Evolutionary conservation across 2,797 vertebrate species (phyloP), one percentile per base, ranked within the genome.

Genomic region (Cossypha polioptera): DNA sequence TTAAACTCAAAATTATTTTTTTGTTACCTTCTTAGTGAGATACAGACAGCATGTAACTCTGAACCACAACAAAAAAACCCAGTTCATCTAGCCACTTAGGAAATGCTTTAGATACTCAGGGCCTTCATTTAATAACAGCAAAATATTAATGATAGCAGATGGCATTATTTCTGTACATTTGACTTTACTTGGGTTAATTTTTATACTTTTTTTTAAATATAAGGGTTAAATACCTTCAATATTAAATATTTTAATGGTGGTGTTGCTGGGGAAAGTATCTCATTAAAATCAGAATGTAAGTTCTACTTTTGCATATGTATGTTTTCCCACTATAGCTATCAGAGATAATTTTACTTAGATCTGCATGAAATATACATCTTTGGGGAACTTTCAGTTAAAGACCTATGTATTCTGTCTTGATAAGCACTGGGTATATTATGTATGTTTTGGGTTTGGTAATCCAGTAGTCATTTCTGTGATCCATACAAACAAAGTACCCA

Each of bases 401-500:
- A 81, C 17, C 58, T 79, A 25, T 53, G 77, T 53, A 83, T 88
- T 93, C 57, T 94, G 59, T 86, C 93, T 86, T 72, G 85, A 82
- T 88, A 91, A 90, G 80, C 65, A 28, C 45, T 79, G 76, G 75
- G 61, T 74, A 31, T 26, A n/a, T 91, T 92, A 86, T 79, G 78
- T 48, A 86, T 97, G 96, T 97, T 97, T 97, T 92, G 95, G 95
- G 81, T 92, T 90, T 87, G 93, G 96, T 97, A 96, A 98, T 95
- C 91, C 95, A 79, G 89, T 95, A 95, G 95, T 97, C 86, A 89
- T 94, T 97, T 96, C 94, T 92, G 95, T 96, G 96, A 97, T 96
- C 96, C 95, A 96, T 94, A 97, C 96, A 97, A 97, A 97, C 86
- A 93, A 92, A 97, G 98, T 97, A 96, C 96, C 50, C 82, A 97